phyloP scores from a whole-genome alignment of 2,888 invertebrate species.

The Rhorus exstirpatorius region DNA sequence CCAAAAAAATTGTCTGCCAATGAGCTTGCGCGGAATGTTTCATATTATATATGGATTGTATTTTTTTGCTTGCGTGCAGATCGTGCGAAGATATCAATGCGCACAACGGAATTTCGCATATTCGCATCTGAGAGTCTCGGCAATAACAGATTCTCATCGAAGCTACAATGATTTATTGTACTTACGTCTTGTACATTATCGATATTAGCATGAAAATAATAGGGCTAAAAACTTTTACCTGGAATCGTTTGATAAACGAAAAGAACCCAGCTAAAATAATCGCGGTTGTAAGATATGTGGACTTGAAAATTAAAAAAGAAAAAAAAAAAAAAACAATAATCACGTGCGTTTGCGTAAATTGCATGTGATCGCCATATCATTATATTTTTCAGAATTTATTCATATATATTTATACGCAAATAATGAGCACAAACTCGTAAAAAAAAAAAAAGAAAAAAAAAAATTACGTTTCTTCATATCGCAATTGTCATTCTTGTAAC shows the following conservation, averaged over 20 bases:
- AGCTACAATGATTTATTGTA: conserved; percentile 85
- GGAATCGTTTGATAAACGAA: conserved; percentile 32
- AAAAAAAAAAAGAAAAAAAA: conserved; percentile 69
- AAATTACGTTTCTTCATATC: conserved; percentile 40
- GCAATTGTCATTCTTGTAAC: conserved; percentile 15
- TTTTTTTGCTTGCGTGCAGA: no score
- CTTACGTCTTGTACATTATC: conserved; percentile 85
- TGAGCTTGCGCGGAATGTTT: no score
- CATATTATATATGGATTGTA: no score
- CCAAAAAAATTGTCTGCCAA: no score
- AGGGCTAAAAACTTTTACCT: conserved; percentile 29
- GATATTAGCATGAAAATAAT: conserved; percentile 59
- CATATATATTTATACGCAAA: conserved; percentile 77
- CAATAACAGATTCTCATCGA: conserved; percentile 83
- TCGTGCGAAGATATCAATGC: conserved; percentile 41
- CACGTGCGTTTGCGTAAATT: conserved; percentile 45
- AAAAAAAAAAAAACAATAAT: conserved; percentile 9
- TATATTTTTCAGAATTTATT: conserved; percentile 84
- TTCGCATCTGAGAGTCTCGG: conserved; percentile 81
- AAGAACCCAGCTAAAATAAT: conserved; percentile 18
- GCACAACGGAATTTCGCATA: conserved; percentile 51
- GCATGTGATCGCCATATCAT: conserved; percentile 80
- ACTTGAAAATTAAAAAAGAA: conserved; percentile 17
- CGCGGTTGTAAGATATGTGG: conserved; percentile 12
- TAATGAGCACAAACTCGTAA: conserved; percentile 58